phyloP scores from a whole-genome alignment of 2,888 invertebrate genomes.

The Chrysopilus asiliformis region DNA sequence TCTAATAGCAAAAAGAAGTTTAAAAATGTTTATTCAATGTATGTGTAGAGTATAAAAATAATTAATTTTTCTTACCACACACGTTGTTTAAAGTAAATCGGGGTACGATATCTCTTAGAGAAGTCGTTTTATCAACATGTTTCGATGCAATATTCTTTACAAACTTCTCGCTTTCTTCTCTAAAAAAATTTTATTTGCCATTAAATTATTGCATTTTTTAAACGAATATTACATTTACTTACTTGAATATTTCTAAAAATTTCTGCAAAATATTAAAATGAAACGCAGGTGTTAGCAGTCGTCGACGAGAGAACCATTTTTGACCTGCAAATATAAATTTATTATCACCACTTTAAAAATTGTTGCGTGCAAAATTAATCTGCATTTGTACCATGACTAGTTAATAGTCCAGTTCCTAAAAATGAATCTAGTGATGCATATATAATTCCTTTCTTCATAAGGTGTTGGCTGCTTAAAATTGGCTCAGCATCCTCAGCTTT shows the following conservation, averaged over 20 bases:
- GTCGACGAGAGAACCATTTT: conserved; percentile 53
- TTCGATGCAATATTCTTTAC: conserved; percentile 44
- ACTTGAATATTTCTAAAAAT: conserved; percentile 54
- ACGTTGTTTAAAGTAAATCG: conserved; percentile 47
- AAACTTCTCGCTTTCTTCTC: conserved; percentile 39
- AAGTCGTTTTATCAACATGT: conserved; percentile 43
- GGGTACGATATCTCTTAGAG: conserved; percentile 37
- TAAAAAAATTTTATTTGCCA: conserved; percentile 45
- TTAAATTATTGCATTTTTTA: conserved; percentile 17
- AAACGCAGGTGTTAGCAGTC: conserved; percentile 63
- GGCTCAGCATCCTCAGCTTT: conserved; percentile 41
- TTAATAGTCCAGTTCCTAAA: conserved; percentile 39
- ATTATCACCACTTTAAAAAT: too few relatives aligned
- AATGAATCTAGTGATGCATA: conserved; percentile 39
- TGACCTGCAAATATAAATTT: conserved; percentile 17
- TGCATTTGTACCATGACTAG: conserved; percentile 40
- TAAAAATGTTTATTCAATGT: too few relatives aligned
- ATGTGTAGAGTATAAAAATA: too few relatives aligned
- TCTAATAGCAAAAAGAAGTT: too few relatives aligned
- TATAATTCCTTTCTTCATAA: conserved; percentile 39
- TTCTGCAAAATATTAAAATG: conserved; percentile 65
- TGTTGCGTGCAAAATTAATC: conserved; percentile 40
- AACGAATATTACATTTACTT: conserved; percentile 10
- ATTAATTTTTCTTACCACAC: too few relatives aligned
- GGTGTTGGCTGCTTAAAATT: conserved; percentile 38